Evolutionary conservation across 2,797 vertebrate genomes (phyloP), one percentile per base, ranked within the genome.

Genomic region (Anas bernieri): DNA sequence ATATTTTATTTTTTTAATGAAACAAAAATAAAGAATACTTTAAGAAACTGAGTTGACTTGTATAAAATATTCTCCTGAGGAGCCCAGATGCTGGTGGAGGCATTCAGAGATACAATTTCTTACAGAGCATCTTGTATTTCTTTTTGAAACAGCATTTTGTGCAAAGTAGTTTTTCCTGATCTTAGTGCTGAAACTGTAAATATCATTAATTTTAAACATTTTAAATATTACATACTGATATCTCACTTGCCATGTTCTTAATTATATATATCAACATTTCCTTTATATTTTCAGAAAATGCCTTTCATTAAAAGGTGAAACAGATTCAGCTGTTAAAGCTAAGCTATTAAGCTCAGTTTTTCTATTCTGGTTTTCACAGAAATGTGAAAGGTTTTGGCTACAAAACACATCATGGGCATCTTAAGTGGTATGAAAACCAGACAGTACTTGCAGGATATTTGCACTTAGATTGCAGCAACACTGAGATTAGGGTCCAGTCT

Each of bases 61-160:
- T 46, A 28, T 45, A 58, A 79, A 85, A 58, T 70, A 70, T 25
- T 45, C 28, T 81, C 14, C 33, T 41, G 17, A 61, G 41, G 74
- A 70, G 58, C 12, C 17, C 20, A 15, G 13, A 21, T 81, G 52
- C 35, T 78, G 75, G 74, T 75, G 67, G 61, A 61, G 52, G 9
- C 61, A 86, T 86, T 63, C 59, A 46, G 48, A 73, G 11, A 43
- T 62, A 50, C 0, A 0, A 83, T 5, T 86, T 43, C 11, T 85
- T 90, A 16, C 11, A 85, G 64, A 83, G 3, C 17, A 72, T 41
- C 9, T 56, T 78, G 67, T 94, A 87, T 94, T 82, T 94, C 56
- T 95, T 96, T 90, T 93, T 92, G 87, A 96, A 95, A 94, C 64
- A 91, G 11, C 16, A 52, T 94, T 89, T 94, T 77, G 31, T 94